Evolutionary conservation across 2,113 vertebrate genomes (phyloP), one percentile per base, ranked within the genome.

Genomic region (Ploceus nigricollis): DNA sequence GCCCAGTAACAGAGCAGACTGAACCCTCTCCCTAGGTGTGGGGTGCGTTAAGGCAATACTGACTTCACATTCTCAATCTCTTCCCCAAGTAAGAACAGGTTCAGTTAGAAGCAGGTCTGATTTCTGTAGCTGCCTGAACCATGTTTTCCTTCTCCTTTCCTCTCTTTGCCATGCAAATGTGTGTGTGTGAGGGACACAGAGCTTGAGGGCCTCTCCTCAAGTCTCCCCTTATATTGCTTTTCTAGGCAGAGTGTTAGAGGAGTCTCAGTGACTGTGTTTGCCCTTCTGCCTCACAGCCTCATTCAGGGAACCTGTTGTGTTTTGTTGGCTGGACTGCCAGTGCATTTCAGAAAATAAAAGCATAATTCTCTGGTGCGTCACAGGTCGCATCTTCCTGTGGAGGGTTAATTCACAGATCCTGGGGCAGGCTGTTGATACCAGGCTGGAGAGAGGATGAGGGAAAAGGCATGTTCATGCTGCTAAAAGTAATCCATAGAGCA

Each of bases 361-460:
- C 24, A 6, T 31, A 18, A 69, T 66, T 35, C 24, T 77, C 13
- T 33, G 1, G 2, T 40, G 44, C 0, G 0, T 85, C 47, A 44
- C 39, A 71, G 63, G 60, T 91, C 3, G 2, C 40, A 9, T 75
- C 47, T 72, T 54, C 21, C 69, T 40, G 53, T 20, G 37, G 70
- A 56, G 63, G 37, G 53, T 71, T 88, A 58, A 63, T 88, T 92
- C 31, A 12, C 23, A 72, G 63, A 70, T 37, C 40, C 47, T 50
- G 27, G 44, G 44, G 31, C 16, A 48, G 51, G 12, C 65, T 85
- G 33, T 23, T 71, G 70, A 51, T 75, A 35, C 28, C 53, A 44
- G 22, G n/a, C 56, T 85, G 51, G 42, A 44, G 64, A 21, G 37
- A 35, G n/a, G 24, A 22, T 54, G 42, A 19, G 25, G 45, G 9